A percentile compares a stretch with the other conserved stretches of the same genome.
These are phyloP conservation scores for Sorex araneus DNA, from an alignment of 2,113 vertebrate species.

Conservation along the genomic window DNA sequence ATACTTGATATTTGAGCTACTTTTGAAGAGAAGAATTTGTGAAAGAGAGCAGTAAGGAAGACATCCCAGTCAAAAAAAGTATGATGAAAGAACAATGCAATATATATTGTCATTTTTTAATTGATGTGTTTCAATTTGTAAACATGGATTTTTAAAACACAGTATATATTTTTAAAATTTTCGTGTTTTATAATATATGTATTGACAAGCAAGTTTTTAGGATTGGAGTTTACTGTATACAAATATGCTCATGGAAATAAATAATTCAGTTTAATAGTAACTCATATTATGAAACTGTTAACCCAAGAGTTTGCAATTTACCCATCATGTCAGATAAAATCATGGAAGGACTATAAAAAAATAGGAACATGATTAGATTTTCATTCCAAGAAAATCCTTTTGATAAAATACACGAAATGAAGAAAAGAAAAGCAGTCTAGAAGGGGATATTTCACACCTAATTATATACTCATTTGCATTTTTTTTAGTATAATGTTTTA, in stretches of 20 bases:
- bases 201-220: background rate
- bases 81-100: rapidly evolving
- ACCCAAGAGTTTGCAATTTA: background rate
- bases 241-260: background rate
- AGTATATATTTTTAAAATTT: no score
- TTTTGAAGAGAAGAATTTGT: background rate
- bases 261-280: background rate
- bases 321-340: background rate
- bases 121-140: no score
- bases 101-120: no score
- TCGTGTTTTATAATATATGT: no score
- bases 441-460: background rate
- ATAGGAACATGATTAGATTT: conserved; percentile 35
- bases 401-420: background rate
- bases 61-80: background rate
- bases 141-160: no score
- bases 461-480: conserved; percentile 38
- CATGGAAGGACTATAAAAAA: background rate
- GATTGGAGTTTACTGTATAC: background rate
- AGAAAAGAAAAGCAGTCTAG: background rate
- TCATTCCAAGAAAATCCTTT: conserved; percentile 24
- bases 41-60: background rate
- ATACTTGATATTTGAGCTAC: background rate
- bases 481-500: conserved; percentile 44
- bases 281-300: background rate